Percentiles rank a stretch among this genome's conserved stretches.
Conservation (phyloP, 2,888 invertebrate species). For the Parelbella ahira region DNA sequence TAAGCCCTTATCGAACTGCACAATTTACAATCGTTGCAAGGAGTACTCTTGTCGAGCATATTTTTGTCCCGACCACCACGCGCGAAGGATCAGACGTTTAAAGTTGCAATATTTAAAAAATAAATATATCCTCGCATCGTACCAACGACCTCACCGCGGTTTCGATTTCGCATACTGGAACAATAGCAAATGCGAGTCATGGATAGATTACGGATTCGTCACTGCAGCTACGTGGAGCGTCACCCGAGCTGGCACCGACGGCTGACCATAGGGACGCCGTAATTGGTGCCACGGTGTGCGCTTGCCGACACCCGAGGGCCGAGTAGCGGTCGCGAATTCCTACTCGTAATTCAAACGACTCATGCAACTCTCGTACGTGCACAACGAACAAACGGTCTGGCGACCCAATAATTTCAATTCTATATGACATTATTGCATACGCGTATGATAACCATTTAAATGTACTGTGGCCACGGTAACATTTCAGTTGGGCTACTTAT, state of each 20-base stretch:
- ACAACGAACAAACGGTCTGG: constrained; percentile 61
- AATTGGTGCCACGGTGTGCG: constrained; percentile 69
- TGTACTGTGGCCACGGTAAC: no score
- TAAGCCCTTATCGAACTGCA: no score
- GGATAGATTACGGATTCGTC: constrained; percentile 64
- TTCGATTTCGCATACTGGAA: constrained; percentile 66
- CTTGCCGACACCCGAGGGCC: constrained; percentile 55
- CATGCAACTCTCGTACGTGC: constrained; percentile 63
- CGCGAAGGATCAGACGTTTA: constrained; percentile 8
- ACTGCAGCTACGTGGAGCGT: constrained; percentile 51
- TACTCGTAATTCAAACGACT: constrained; percentile 73
- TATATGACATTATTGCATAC: constrained; percentile 47
- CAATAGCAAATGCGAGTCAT: constrained; percentile 56
- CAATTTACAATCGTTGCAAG: constrained; percentile 3
- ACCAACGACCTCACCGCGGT: constrained; percentile 63
- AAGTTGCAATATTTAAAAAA: constrained; percentile 18
- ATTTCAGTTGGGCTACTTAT: no score
- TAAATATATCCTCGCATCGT: constrained; percentile 37
- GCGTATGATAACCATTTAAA: constrained; percentile 33
- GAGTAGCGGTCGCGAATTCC: constrained; percentile 79
- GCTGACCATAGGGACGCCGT: constrained; percentile 58
- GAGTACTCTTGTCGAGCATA: no score
- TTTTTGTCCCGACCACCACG: no score
- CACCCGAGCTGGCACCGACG: constrained; percentile 39
- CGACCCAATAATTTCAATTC: constrained; percentile 68